phyloP scores from a whole-genome alignment of 2,888 invertebrate genomes.

The Diarsia rubi region DNA sequence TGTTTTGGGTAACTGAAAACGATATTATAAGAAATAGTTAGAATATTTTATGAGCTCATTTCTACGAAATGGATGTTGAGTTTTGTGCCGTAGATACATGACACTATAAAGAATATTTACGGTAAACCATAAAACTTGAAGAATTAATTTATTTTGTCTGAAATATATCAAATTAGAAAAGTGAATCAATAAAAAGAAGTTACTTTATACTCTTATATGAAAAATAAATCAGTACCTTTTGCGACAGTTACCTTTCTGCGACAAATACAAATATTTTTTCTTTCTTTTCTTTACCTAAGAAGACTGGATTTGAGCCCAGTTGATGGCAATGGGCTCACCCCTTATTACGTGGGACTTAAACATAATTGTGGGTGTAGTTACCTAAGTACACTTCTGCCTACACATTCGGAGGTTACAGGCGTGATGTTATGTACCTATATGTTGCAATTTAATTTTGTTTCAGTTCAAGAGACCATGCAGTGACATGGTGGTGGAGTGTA shows the following conservation, averaged over 20 bases:
- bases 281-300: too few species aligned
- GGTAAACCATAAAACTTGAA: background rate
- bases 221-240: too few species aligned
- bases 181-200: background rate
- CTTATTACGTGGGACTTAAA: too few species aligned
- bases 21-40: background rate
- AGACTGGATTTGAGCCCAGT: too few species aligned
- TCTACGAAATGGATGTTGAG: background rate
- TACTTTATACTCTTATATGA: background rate
- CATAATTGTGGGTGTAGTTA: too few species aligned
- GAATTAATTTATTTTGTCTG: background rate
- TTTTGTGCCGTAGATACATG: background rate
- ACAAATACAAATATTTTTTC: too few species aligned
- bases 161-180: background rate
- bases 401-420: too few species aligned
- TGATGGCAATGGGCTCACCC: too few species aligned
- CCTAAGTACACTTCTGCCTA: too few species aligned
- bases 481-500: constrained; percentile 74
- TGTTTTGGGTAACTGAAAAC: background rate
- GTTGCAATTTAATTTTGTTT: constrained; percentile 8
- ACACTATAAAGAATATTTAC: background rate
- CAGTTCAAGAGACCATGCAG: constrained; percentile 82
- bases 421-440: too few species aligned
- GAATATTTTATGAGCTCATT: background rate
- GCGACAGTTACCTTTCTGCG: too few species aligned